Percentiles rank a stretch among this genome's conserved stretches.
Evolutionary conservation across 2,113 vertebrate genomes (phyloP).

Genomic region (Trematomus loennbergii): DNA sequence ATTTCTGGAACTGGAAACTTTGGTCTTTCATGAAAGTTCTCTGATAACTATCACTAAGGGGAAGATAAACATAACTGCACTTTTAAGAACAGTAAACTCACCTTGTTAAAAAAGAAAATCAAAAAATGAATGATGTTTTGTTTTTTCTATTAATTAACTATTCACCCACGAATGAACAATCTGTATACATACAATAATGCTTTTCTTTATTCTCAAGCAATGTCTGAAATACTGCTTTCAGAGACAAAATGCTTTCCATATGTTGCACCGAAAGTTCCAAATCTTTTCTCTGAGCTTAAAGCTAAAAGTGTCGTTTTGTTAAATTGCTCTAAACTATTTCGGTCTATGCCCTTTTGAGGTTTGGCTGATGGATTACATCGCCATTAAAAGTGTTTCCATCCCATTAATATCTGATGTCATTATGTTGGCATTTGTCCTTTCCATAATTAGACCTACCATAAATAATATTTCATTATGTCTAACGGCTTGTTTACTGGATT

Average conservation of each 20-base stretch:
- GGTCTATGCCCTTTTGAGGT: slow-evolving; percentile 12
- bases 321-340: slow-evolving; percentile 17
- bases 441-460: slow-evolving; percentile 43
- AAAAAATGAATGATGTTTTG: too few species aligned
- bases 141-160: neutral
- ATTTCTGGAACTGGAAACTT: neutral
- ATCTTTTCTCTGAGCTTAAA: neutral
- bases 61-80: too few species aligned
- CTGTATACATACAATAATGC: neutral
- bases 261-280: neutral
- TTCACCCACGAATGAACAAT: neutral
- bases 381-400: slow-evolving; percentile 59
- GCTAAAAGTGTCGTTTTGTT: neutral
- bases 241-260: neutral
- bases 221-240: neutral
- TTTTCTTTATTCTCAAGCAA: neutral
- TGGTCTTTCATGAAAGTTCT: too few species aligned
- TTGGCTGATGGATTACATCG: slow-evolving; percentile 48
- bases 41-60: too few species aligned
- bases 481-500: slow-evolving; percentile 67
- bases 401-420: slow-evolving; percentile 59
- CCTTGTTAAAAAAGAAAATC: too few species aligned
- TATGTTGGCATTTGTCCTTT: slow-evolving; percentile 21
- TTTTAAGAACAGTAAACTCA: too few species aligned
- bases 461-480: slow-evolving; percentile 59